A percentile compares a stretch with the other conserved stretches of the same genome.
Evolutionary conservation across 2,113 vertebrate genomes (phyloP).

Genomic region (Taxidea taxus): DNA sequence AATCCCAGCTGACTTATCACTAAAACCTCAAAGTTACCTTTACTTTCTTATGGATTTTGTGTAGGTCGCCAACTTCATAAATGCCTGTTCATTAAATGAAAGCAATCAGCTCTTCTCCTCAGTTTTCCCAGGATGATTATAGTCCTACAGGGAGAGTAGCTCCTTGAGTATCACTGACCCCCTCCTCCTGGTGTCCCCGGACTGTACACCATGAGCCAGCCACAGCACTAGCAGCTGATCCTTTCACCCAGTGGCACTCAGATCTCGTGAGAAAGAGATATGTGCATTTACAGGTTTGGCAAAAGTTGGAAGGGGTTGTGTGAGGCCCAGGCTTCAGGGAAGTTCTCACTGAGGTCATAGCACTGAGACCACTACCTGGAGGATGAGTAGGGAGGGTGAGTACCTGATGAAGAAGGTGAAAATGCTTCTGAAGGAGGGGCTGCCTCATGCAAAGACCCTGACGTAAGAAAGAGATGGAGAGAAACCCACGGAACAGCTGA

Average conservation of each 20-base stretch:
- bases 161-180: background rate
- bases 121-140: background rate
- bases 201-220: background rate
- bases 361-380: background rate
- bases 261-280: background rate
- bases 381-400: too few species aligned
- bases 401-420: background rate
- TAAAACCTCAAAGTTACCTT: background rate
- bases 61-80: background rate
- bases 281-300: background rate
- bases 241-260: background rate
- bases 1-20: background rate
- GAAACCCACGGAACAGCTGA: too few species aligned
- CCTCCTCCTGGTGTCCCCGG: background rate
- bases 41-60: background rate
- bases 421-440: background rate
- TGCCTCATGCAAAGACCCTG: rapidly evolving
- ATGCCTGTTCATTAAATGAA: background rate
- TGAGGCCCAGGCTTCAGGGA: too few species aligned
- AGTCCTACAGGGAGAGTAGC: too few species aligned
- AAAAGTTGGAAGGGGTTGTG: background rate
- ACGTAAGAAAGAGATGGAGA: background rate
- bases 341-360: background rate
- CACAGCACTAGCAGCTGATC: rapidly evolving
- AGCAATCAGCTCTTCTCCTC: background rate